Evolutionary conservation across 2,888 invertebrate genomes (phyloP).

Genomic region (Cerceris ruficornis): DNA sequence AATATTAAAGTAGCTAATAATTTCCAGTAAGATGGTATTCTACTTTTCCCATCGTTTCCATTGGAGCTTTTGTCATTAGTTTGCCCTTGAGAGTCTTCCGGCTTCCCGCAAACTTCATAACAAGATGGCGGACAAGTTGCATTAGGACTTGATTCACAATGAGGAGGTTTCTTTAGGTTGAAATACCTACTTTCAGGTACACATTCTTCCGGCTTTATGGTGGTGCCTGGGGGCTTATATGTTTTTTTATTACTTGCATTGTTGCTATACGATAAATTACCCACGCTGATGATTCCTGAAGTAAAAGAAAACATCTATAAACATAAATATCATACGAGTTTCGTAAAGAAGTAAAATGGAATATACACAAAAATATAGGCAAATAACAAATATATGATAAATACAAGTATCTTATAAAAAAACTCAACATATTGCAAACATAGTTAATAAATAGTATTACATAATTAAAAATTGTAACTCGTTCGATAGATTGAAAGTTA

Average conservation of each 20-base stretch:
- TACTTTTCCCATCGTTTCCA: slow-evolving; percentile 39
- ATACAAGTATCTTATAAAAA: too few species aligned
- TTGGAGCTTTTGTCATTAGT: slow-evolving; percentile 13
- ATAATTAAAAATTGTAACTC: too few species aligned
- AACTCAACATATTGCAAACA: too few species aligned
- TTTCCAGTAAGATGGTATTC: slow-evolving; percentile 73
- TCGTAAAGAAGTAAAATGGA: neutral
- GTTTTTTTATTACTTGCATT: slow-evolving; percentile 63
- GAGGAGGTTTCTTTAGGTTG: slow-evolving; percentile 55
- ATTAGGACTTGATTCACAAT: slow-evolving; percentile 65
- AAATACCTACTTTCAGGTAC: slow-evolving; percentile 60
- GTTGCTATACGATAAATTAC: slow-evolving; percentile 67
- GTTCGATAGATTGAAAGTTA: too few species aligned
- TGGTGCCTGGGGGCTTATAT: slow-evolving; percentile 66
- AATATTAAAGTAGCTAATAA: slow-evolving; percentile 74
- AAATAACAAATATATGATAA: neutral
- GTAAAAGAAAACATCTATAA: slow-evolving; percentile 9
- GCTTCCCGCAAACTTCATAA: slow-evolving; percentile 64
- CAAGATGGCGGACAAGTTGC: slow-evolving; percentile 72
- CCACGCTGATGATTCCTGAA: slow-evolving; percentile 65
- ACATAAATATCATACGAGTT: neutral
- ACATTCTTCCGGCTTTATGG: slow-evolving; percentile 76
- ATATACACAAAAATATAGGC: neutral
- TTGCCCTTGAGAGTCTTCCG: slow-evolving; percentile 23
- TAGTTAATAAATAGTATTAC: too few species aligned